Conservation (phyloP, 1,140 invertebrate genomes). For the Saccostrea cuccullata region DNA sequence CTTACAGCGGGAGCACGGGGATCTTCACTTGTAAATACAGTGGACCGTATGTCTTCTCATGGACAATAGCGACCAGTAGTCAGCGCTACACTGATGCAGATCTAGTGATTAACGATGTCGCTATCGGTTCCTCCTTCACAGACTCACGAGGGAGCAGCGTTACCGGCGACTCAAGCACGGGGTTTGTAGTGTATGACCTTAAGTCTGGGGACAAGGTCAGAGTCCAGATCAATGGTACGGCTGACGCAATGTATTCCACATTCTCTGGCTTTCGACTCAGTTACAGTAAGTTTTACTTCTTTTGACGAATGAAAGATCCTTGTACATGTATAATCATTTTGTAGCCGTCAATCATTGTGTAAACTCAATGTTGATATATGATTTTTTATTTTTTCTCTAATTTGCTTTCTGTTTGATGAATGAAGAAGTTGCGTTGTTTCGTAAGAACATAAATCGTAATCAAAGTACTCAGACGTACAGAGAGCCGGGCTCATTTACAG, state of each 20-base stretch:
- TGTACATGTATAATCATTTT: no score
- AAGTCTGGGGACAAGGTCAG: not conserved
- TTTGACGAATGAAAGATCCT: no score
- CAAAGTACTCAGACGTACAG: no score
- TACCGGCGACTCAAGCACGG: not conserved
- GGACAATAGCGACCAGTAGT: not conserved
- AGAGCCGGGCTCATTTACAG: no score
- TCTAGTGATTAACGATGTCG: not conserved
- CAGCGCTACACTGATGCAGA: not conserved
- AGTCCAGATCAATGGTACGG: not conserved
- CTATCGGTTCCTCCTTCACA: not conserved
- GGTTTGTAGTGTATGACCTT: not conserved
- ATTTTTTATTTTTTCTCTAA: no score
- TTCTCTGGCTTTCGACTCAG: not conserved
- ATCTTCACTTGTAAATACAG: conserved; percentile 5
- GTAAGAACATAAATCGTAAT: no score
- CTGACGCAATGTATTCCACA: not conserved
- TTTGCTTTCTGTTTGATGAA: no score
- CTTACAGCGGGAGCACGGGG: not conserved
- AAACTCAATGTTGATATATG: no score
- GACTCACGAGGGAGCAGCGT: not conserved
- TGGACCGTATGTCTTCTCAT: not conserved
- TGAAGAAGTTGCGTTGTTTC: no score
- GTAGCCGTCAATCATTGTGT: no score
- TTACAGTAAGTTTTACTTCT: not conserved